phyloP scores from a whole-genome alignment of 2,888 invertebrate species.

The Morpho helenor region DNA sequence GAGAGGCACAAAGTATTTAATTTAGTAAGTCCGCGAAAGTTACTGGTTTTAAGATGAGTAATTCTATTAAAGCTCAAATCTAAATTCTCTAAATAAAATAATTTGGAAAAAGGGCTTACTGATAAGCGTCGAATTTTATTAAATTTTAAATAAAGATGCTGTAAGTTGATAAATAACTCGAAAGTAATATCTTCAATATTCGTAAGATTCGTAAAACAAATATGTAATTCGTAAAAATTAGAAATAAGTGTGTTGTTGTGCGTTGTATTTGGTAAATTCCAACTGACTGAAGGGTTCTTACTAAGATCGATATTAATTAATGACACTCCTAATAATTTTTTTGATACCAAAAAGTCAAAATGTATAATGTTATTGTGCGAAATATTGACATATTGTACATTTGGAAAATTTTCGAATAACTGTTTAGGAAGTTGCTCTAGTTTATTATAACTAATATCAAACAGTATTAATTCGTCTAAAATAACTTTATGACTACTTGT shows the following conservation, averaged over 20 bases:
- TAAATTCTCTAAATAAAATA: conserved; percentile 86
- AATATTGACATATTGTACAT: conserved; percentile 63
- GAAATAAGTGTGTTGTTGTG: conserved; percentile 58
- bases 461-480: conserved; percentile 51
- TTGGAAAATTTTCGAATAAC: conserved; percentile 65
- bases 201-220: conserved; percentile 63
- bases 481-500: conserved; percentile 57
- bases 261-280: conserved; percentile 47
- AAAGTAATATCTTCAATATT: conserved; percentile 83
- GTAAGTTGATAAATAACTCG: conserved; percentile 86
- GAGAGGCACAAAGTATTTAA: conserved; percentile 90
- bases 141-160: conserved; percentile 86
- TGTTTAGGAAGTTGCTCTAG: conserved; percentile 52
- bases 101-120: conserved; percentile 89
- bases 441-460: conserved; percentile 66
- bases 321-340: conserved; percentile 47
- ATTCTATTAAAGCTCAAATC: conserved; percentile 91
- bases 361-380: conserved; percentile 62
- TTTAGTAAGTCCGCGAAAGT: conserved; percentile 87
- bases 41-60: conserved; percentile 89
- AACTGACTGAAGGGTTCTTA: conserved; percentile 59
- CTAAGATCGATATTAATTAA: conserved; percentile 66
- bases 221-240: conserved; percentile 66
- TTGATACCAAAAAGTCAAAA: conserved; percentile 58
- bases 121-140: conserved; percentile 89